Conservation (phyloP, 2,113 vertebrate genomes). For the Xiphorhynchus elegans region DNA sequence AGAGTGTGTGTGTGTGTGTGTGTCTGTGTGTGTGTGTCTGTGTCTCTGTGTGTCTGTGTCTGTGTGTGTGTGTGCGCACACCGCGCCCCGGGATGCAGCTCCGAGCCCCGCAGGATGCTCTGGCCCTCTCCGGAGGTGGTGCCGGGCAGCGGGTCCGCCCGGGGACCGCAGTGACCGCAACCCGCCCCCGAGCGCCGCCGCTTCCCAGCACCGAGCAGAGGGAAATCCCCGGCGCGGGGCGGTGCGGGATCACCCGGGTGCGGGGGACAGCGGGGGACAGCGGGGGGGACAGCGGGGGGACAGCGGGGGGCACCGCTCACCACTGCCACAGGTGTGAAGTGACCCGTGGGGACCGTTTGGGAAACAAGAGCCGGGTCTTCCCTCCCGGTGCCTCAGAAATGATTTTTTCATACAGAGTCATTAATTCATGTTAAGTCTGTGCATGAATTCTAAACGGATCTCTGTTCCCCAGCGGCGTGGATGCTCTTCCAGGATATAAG, state of each 20-base stretch:
- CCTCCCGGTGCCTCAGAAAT: neutral
- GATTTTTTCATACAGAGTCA: neutral
- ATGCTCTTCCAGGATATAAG: neutral
- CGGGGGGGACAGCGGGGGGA: neutral
- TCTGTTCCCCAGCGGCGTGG: accelerated
- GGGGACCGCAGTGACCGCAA: neutral
- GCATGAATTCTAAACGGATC: neutral
- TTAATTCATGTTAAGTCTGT: neutral
- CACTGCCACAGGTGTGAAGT: no score
- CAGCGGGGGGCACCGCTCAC: no score
- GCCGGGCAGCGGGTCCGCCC: neutral
- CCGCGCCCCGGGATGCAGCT: neutral
- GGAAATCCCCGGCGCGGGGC: conserved; percentile 9
- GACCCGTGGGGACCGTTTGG: neutral
- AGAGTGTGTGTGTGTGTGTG: no score
- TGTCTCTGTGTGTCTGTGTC: no score
- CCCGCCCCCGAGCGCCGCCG: neutral
- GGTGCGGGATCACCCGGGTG: no score
- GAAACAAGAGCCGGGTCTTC: neutral
- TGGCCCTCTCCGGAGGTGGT: neutral
- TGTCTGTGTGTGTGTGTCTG: no score
- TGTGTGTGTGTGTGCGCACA: neutral
- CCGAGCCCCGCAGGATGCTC: neutral
- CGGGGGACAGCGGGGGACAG: neutral
- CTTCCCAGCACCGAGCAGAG: conserved; percentile 16